These are phyloP conservation scores for Drosophila tristis DNA, from an alignment of 1,140 invertebrate genomes.

Conservation along the genomic window DNA sequence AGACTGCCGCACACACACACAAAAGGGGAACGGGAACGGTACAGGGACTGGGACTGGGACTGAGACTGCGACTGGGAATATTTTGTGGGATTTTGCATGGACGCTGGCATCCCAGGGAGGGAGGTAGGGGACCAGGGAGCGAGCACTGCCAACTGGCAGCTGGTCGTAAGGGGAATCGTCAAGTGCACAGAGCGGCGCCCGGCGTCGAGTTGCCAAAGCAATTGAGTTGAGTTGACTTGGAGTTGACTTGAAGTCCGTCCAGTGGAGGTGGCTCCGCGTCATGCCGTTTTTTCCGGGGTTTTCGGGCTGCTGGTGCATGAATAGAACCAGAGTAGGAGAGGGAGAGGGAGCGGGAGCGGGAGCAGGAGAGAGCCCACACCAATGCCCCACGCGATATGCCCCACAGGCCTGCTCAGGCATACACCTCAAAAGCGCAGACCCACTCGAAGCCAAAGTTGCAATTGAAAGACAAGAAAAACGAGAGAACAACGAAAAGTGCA, in stretches of 20 bases:
- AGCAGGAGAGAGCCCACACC: no score
- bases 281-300: no score
- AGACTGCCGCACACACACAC: no score
- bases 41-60: background rate
- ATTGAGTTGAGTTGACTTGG: constrained; percentile 42
- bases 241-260: constrained; percentile 7
- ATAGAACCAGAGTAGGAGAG: no score
- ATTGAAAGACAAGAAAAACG: no score
- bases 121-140: background rate
- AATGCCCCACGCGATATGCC: no score
- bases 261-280: no score
- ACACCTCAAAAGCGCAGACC: constrained; percentile 9
- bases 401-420: no score
- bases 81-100: constrained; percentile 27
- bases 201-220: constrained; percentile 58
- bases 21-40: background rate
- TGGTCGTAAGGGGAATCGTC: constrained; percentile 39
- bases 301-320: no score
- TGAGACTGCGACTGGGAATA: background rate
- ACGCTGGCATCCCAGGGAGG: constrained; percentile 23
- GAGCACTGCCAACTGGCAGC: no score
- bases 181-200: constrained; percentile 45
- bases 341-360: no score
- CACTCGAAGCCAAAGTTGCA: constrained; percentile 8
- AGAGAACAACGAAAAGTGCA: no score